A percentile compares a stretch with the other conserved stretches of the same genome.
These are phyloP conservation scores for Thunnus albacares DNA, from an alignment of 2,797 vertebrate species.

Conservation along the genomic window DNA sequence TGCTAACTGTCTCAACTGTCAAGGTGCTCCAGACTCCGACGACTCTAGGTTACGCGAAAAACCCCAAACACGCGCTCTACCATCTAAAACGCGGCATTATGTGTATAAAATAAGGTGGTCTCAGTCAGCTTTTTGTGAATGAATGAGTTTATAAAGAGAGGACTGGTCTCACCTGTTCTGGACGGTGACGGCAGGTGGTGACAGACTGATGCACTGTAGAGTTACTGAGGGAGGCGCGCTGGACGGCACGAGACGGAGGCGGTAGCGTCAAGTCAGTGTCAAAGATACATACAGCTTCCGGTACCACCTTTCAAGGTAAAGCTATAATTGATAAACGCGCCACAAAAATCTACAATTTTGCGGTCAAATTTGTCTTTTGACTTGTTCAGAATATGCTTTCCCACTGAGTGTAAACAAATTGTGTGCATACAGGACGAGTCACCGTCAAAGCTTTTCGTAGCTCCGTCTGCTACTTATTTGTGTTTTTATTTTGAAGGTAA, in stretches of 20 bases:
- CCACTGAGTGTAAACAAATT: no score
- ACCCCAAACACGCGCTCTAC: background rate
- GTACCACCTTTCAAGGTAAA: constrained; percentile 28
- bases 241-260: constrained; percentile 15
- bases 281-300: background rate
- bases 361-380: background rate
- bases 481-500: constrained; percentile 60
- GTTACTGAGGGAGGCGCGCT: constrained; percentile 17
- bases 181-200: constrained; percentile 11
- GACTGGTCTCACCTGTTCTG: constrained; percentile 55
- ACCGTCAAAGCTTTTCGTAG: background rate
- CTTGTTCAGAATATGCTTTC: background rate
- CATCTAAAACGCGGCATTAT: no score
- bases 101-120: accelerated
- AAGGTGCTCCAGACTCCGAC: constrained; percentile 13
- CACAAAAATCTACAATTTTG: no score
- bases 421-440: accelerated
- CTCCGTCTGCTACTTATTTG: accelerated
- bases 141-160: background rate
- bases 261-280: accelerated
- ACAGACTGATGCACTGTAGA: background rate
- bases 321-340: accelerated
- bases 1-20: constrained; percentile 9
- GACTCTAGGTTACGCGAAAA: constrained; percentile 4
- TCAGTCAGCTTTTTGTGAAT: background rate